Evolutionary conservation across 2,113 vertebrate species (phyloP), one percentile per base, ranked within the genome.

Genomic region (Aramus guarauna): DNA sequence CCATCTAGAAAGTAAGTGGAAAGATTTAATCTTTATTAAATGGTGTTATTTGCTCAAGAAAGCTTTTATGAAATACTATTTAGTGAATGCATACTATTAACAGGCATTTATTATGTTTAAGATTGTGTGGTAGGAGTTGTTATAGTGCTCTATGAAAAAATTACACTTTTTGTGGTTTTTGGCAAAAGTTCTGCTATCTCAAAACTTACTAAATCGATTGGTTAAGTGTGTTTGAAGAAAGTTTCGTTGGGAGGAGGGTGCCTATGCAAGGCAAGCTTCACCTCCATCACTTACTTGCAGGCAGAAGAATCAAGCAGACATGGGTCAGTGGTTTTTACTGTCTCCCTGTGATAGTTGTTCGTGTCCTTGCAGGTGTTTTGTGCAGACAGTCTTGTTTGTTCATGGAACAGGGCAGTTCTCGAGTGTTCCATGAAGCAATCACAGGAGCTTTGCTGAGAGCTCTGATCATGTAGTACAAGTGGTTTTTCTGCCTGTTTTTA

Each of bases 191-290:
- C 34, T 41, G 36, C 52, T 63, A 3, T 26, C 63, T 71, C 2
- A 19, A 27, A 72, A 69, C 43, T 52, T 56, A 29, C 13, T 15
- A 12, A 48, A 16, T 30, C 29, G 47, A 15, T 60, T 30, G 47
- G 19, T 55, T 82, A 37, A 55, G 11, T n/a, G 8, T 1, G 2
- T 66, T 66, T 55, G 7, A 47, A 59, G 56, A 47, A 41, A 14
- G 36, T 26, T 50, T 64, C 1, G 0, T 2, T 43, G 43, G 3
- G 20, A 21, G 15, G 34, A n/a, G n/a, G 34, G 5, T 64, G 21
- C 24, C 12, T 37, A 0, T 15, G 2, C 16, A 30, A 52, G 53
- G 41, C 32, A 41, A 20, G 22, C 27, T 26, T 69, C 11, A 24
- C 21, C 37, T 60, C 43, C n/a, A 2, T 36, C 29, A 2, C 8